These are phyloP conservation scores for Rapana venosa DNA, from an alignment of 2,888 invertebrate species.

Conservation along the genomic window DNA sequence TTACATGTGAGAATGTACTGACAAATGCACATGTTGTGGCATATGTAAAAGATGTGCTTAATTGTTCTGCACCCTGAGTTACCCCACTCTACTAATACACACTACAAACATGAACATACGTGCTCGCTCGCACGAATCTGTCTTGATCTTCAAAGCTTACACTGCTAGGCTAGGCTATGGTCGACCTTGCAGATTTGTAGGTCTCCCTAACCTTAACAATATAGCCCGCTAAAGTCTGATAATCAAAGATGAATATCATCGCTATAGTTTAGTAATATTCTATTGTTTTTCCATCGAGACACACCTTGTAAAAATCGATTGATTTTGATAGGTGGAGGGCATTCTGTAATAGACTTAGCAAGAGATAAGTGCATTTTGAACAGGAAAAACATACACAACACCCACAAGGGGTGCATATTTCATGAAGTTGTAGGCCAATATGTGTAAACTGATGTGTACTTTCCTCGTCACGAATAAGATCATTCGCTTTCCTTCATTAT, in stretches of 20 bases:
- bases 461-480: background rate
- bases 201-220: background rate
- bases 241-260: too few species aligned
- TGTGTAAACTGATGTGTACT: background rate
- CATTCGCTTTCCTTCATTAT: background rate
- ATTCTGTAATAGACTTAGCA: background rate
- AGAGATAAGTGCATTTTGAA: background rate
- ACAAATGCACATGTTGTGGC: background rate
- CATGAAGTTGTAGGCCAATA: background rate
- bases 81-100: background rate
- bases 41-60: background rate
- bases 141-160: background rate
- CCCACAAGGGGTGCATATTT: too few species aligned
- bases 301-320: background rate
- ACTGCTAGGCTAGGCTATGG: background rate
- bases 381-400: too few species aligned
- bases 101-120: conserved; percentile 25
- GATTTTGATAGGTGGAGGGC: background rate
- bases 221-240: too few species aligned
- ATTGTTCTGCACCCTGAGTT: background rate
- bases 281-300: too few species aligned
- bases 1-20: background rate
- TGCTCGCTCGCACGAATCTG: background rate
- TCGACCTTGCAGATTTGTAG: background rate
- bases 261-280: too few species aligned